Evolutionary conservation across 2,888 invertebrate genomes (phyloP).

Genomic region (Tetheella fluctuosa): DNA sequence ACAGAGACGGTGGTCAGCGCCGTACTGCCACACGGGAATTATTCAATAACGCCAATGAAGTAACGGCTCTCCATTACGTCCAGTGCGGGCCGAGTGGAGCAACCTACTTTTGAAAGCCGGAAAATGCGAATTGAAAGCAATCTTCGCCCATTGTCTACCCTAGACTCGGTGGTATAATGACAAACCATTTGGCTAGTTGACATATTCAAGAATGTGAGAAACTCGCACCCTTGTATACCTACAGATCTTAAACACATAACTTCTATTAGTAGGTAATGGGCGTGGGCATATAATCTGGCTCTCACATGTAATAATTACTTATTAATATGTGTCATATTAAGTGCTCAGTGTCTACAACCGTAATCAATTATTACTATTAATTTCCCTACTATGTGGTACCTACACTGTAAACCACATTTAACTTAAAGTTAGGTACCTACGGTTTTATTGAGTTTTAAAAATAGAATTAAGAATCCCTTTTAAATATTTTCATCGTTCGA

Average conservation of each 20-base stretch:
- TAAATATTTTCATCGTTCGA: no score
- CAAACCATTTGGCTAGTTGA: constrained; percentile 16
- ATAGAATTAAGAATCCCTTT: no score
- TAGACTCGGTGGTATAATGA: constrained; percentile 39
- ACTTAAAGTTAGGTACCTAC: no score
- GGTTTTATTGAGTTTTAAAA: no score
- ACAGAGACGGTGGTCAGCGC: constrained; percentile 43
- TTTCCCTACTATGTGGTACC: no score
- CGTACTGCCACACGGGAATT: constrained; percentile 69
- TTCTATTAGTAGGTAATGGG: not conserved
- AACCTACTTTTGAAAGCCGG: constrained; percentile 81
- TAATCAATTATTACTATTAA: no score
- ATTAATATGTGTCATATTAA: no score
- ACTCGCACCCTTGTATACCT: not conserved
- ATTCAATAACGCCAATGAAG: constrained; percentile 81
- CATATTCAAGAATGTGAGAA: constrained; percentile 7
- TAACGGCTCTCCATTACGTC: constrained; percentile 79
- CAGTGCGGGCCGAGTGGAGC: constrained; percentile 67
- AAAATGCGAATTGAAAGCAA: constrained; percentile 82
- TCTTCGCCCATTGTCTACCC: constrained; percentile 72
- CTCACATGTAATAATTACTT: no score
- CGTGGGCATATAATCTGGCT: no score
- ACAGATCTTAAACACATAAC: not conserved
- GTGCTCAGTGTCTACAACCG: no score
- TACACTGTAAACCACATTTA: no score